Conservation (phyloP, 2,113 vertebrate genomes). For the Chlorocebus sabaeus region DNA sequence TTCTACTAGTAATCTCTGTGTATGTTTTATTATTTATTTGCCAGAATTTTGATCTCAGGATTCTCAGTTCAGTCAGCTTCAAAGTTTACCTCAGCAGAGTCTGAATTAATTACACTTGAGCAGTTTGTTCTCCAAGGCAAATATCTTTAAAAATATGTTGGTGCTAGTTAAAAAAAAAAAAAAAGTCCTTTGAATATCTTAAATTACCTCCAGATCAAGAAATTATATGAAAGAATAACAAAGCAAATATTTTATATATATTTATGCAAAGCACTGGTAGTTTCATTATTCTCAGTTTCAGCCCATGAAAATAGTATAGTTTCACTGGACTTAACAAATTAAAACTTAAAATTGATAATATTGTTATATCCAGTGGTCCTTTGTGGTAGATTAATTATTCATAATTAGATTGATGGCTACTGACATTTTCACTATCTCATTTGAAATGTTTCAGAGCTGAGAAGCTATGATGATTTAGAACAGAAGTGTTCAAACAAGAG, state of each 20-base stretch:
- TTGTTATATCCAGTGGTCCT: not conserved
- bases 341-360: not conserved
- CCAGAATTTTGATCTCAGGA: constrained; percentile 36
- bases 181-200: not conserved
- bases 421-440: not conserved
- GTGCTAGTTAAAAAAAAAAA: not conserved
- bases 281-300: not conserved
- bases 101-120: constrained; percentile 59
- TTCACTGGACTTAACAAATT: not conserved
- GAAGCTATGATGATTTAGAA: not conserved
- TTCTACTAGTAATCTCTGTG: constrained; percentile 2
- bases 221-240: not conserved
- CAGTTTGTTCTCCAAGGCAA: constrained; percentile 40
- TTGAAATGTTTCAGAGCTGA: not conserved
- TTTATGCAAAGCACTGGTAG: not conserved
- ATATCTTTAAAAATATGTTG: constrained; percentile 5
- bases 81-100: constrained; percentile 44
- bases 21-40: constrained; percentile 57
- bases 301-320: not conserved
- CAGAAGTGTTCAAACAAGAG: not conserved
- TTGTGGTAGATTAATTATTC: not conserved
- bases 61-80: constrained; percentile 28
- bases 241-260: not conserved
- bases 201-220: not conserved
- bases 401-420: not conserved